Conservation (phyloP, 1,140 invertebrate species). For the Nymphalis io region DNA sequence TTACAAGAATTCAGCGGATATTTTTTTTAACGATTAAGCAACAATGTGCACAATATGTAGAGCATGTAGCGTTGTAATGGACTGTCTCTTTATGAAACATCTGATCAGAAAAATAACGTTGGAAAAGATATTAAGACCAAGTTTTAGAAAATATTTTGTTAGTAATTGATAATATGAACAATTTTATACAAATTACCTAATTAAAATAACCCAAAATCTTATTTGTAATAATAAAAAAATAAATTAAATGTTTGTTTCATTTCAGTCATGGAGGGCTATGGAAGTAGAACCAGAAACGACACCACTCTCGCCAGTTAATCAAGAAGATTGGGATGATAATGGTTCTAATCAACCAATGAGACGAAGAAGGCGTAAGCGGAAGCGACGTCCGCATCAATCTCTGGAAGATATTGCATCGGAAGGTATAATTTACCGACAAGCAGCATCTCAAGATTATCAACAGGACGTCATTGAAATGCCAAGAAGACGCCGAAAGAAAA, state of each 20-base stretch:
- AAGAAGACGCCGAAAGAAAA: conserved; percentile 57
- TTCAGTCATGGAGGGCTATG: conserved; percentile 79
- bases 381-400: conserved; percentile 69
- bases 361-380: conserved; percentile 79
- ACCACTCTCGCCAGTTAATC: conserved; percentile 32
- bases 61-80: conserved; percentile 36
- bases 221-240: background rate
- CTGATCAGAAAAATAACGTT: background rate
- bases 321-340: conserved; percentile 45
- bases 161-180: no score
- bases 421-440: conserved; percentile 42
- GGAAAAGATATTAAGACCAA: no score
- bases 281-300: conserved; percentile 51
- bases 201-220: no score
- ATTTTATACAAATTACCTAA: background rate
- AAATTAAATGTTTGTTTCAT: conserved; percentile 41
- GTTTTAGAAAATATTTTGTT: no score
- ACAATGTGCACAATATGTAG: conserved; percentile 46
- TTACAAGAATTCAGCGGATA: conserved; percentile 36
- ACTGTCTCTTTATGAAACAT: background rate
- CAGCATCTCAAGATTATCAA: conserved; percentile 38
- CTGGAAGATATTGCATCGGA: conserved; percentile 45
- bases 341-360: conserved; percentile 55
- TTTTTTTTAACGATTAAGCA: conserved; percentile 42
- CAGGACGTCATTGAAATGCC: conserved; percentile 40